Evolutionary conservation across 2,797 vertebrate species (phyloP).

Genomic region (Cryptoblepharus egeriae): DNA sequence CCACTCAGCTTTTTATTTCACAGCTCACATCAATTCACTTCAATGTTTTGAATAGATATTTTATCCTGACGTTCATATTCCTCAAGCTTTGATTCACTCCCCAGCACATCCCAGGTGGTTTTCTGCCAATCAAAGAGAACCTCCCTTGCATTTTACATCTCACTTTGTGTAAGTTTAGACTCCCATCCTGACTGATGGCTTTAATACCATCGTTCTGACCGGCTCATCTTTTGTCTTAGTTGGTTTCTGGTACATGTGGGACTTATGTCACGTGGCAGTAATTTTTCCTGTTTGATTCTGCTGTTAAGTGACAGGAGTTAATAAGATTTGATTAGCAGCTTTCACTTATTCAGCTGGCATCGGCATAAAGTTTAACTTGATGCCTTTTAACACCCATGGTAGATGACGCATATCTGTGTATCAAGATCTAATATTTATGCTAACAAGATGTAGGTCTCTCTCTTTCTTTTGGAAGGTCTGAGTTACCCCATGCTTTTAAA

Average conservation of each 20-base stretch:
- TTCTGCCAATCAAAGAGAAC: slow-evolving; percentile 40
- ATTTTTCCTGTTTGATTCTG: slow-evolving; percentile 60
- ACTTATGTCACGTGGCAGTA: slow-evolving; percentile 62
- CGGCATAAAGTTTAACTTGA: slow-evolving; percentile 24
- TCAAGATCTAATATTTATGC: slow-evolving; percentile 47
- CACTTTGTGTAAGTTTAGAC: slow-evolving; percentile 6
- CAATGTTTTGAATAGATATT: slow-evolving; percentile 42
- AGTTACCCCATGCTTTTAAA: slow-evolving; percentile 42
- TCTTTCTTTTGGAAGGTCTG: background rate
- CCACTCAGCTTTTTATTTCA: slow-evolving; percentile 50
- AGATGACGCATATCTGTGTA: slow-evolving; percentile 37
- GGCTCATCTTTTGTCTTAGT: slow-evolving; percentile 50
- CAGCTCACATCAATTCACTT: slow-evolving; percentile 47
- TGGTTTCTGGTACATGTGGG: slow-evolving; percentile 40
- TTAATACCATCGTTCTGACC: slow-evolving; percentile 58
- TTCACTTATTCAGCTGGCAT: slow-evolving; percentile 42
- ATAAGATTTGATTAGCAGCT: slow-evolving; percentile 67
- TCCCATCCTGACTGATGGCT: slow-evolving; percentile 53
- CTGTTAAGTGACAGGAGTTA: slow-evolving; percentile 55
- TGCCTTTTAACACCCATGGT: slow-evolving; percentile 54
- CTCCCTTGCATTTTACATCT: slow-evolving; percentile 51
- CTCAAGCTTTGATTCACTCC: slow-evolving; percentile 46
- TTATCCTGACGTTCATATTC: slow-evolving; percentile 52
- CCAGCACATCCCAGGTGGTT: slow-evolving; percentile 39
- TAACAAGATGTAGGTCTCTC: slow-evolving; percentile 20